A percentile compares a stretch with the other conserved stretches of the same genome.
These are phyloP conservation scores for Cryptotermes secundus DNA, from an alignment of 1,140 invertebrate species.

Conservation along the genomic window DNA sequence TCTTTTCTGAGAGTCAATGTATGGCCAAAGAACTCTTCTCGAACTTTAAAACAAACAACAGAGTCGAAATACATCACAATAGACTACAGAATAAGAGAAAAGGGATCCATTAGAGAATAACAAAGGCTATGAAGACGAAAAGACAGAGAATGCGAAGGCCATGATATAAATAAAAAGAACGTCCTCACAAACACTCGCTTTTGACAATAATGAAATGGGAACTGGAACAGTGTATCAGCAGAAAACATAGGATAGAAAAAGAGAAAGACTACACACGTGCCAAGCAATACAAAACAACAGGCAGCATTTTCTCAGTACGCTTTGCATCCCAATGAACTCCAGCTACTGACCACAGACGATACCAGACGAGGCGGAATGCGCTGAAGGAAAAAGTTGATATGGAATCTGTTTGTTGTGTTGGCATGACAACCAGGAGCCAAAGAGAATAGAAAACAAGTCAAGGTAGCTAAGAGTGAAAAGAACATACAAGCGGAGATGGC, in stretches of 20 bases:
- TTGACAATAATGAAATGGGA: slow-evolving; percentile 2
- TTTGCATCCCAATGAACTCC: not conserved
- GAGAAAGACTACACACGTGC: not conserved
- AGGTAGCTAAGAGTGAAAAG: not conserved
- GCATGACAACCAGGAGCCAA: not conserved
- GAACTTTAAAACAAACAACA: no score
- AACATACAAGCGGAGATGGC: not conserved
- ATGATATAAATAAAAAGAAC: no score
- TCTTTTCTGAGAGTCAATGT: no score
- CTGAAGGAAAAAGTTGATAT: not conserved
- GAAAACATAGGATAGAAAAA: not conserved
- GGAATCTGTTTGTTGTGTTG: slow-evolving; percentile 6
- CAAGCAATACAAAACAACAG: not conserved
- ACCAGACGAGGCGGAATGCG: slow-evolving; percentile 10
- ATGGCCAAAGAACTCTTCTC: no score
- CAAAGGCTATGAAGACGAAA: no score
- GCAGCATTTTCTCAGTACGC: not conserved
- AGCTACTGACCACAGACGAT: slow-evolving; percentile 8
- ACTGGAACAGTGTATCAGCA: not conserved
- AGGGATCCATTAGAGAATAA: no score
- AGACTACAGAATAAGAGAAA: no score
- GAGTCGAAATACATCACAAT: no score
- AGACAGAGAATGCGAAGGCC: no score
- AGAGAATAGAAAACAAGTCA: not conserved
- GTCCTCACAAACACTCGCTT: no score